These are phyloP conservation scores for Lycia hirtaria DNA, from an alignment of 2,888 invertebrate genomes.

Conservation along the genomic window DNA sequence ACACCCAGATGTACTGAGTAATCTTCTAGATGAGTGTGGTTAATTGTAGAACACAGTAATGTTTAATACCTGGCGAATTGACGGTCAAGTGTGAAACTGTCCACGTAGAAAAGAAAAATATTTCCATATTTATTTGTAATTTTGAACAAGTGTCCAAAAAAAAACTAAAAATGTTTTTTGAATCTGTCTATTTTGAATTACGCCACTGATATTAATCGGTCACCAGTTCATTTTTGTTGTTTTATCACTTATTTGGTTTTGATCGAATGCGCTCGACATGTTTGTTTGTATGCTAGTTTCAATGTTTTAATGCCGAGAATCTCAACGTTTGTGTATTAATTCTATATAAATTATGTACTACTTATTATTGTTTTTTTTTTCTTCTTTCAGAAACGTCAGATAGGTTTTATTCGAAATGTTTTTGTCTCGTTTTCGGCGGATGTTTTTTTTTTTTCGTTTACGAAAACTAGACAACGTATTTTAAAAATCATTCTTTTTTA, in stretches of 20 bases:
- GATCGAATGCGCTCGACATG: neutral
- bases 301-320: slow-evolving; percentile 26
- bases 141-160: neutral
- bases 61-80: no score
- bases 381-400: neutral
- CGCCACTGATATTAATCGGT: no score
- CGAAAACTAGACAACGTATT: neutral
- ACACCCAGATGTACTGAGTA: no score
- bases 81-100: no score
- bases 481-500: neutral
- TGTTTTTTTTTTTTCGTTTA: neutral
- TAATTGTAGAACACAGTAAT: no score
- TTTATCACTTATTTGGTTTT: slow-evolving; percentile 16
- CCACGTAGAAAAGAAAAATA: no score
- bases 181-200: neutral
- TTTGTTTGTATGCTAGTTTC: slow-evolving; percentile 21
- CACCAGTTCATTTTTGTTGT: no score
- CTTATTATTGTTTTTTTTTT: neutral
- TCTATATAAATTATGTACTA: slow-evolving; percentile 2
- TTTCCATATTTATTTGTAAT: neutral
- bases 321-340: slow-evolving; percentile 12
- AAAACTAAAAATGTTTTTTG: neutral
- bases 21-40: no score
- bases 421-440: neutral
- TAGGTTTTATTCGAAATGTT: neutral